Base-by-base conservation (phyloP, 2,797 vertebrate genomes). In the Paratrypauchen microcephalus region DNA sequence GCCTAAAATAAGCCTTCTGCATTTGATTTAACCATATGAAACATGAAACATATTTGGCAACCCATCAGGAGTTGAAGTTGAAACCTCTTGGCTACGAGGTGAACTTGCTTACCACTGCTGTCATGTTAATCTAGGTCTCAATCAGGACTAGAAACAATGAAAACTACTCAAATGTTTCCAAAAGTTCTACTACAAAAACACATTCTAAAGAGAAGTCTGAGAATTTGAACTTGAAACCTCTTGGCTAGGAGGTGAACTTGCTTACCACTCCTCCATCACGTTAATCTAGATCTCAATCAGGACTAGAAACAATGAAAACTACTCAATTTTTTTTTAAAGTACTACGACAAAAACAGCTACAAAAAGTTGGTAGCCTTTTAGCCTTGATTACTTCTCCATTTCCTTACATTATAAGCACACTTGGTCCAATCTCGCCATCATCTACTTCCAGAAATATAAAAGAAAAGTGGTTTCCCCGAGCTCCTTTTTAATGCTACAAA, bases 401-500 rank as follows among this genome's bases (percentile, higher is more conserved):
- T 76, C 78, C 87, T 69, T 83, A 64, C 74, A 72, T 89, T 83
- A 85, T 81, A 86, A 89, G 87, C 84, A 75, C 48, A 58, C 67
- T 83, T 66, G 67, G 81, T 81, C 85, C 82, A 84, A 82, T 72
- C 78, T 78, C 78, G 72, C 69, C 74, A 86, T 81, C 82, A 79
- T 87, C 83, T 78, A 47, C 76, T 75, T 65, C 73, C 81, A 74
- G 36, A 70, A 73, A 50, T 54, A 2, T 0, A 16, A 63, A 41
- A 61, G 12, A 39, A 24, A 24, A 45, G 36, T 16, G 21, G n/a
- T 72, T 78, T 86, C 82, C 79, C 83, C 26, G 70, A 90, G 90
- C 90, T 90, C 82, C 90, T 83, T 70, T 82, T 89, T 92, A 92
- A 90, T 92, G 87, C 86, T 72, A 91, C 91, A 93, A 93, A 67